Percentiles rank a stretch among this genome's conserved stretches.
Conservation (phyloP, 2,797 vertebrate genomes). For the Alectoris magna region DNA sequence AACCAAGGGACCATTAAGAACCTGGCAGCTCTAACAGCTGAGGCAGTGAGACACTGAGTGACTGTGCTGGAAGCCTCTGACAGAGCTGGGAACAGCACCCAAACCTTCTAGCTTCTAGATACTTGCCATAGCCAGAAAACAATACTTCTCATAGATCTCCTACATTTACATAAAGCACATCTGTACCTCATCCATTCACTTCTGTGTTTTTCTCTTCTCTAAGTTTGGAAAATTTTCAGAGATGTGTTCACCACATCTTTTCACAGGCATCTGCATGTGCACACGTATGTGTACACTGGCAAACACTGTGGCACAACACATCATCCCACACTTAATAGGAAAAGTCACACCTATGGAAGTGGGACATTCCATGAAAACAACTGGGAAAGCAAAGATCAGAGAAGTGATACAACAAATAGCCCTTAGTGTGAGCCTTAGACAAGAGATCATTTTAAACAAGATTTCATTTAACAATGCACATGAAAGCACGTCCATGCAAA, state of each 20-base stretch:
- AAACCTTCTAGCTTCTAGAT: neutral
- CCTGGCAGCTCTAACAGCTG: neutral
- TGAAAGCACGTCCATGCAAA: neutral
- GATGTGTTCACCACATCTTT: neutral
- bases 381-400: neutral
- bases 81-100: neutral
- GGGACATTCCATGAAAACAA: neutral
- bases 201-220: neutral
- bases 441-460: neutral
- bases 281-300: neutral
- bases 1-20: neutral
- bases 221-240: conserved; percentile 1
- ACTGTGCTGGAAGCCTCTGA: neutral
- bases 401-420: neutral
- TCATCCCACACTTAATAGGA: neutral
- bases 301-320: conserved; percentile 14
- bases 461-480: neutral
- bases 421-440: neutral
- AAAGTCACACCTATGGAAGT: neutral
- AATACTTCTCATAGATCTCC: neutral
- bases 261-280: neutral
- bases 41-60: neutral
- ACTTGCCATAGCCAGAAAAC: neutral
- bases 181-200: neutral
- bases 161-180: neutral